A percentile compares a stretch with the other conserved stretches of the same genome.
phyloP scores from a whole-genome alignment of 2,888 invertebrate genomes.

The Stegophylla sp. region DNA sequence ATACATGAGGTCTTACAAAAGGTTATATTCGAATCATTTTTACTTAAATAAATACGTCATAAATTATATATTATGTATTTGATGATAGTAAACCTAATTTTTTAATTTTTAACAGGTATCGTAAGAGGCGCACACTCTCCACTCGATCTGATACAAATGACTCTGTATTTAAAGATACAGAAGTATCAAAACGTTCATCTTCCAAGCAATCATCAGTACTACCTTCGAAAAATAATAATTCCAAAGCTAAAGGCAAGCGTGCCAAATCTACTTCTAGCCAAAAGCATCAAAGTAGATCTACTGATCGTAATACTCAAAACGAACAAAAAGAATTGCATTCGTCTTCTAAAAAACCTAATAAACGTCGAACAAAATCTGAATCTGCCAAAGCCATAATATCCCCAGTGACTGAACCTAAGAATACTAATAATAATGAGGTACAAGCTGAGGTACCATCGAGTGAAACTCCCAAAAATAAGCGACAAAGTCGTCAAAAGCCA shows the following conservation, averaged over 20 bases:
- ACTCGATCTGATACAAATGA: slow-evolving; percentile 50
- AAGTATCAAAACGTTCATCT: slow-evolving; percentile 11
- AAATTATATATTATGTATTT: background rate
- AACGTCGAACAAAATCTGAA: slow-evolving; percentile 49
- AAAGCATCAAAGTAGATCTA: slow-evolving; percentile 26
- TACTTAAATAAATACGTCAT: no score
- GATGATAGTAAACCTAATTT: background rate
- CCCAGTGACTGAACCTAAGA: slow-evolving; percentile 24
- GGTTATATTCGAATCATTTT: background rate
- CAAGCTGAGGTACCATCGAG: slow-evolving; percentile 2
- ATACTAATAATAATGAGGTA: background rate
- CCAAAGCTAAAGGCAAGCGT: slow-evolving; percentile 28
- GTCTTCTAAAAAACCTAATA: slow-evolving; percentile 44
- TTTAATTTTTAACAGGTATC: slow-evolving; percentile 24
- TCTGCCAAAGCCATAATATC: slow-evolving; percentile 28
- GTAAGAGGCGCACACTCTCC: slow-evolving; percentile 28
- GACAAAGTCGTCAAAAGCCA: slow-evolving; percentile 29
- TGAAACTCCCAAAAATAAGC: slow-evolving; percentile 44
- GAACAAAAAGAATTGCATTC: slow-evolving; percentile 20
- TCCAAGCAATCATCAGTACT: slow-evolving; percentile 22
- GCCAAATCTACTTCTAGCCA: slow-evolving; percentile 46
- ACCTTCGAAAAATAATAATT: slow-evolving; percentile 3
- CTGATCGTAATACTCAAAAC: slow-evolving; percentile 16
- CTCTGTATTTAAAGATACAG: slow-evolving; percentile 52
- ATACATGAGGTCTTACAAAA: slow-evolving; percentile 27